Base-by-base conservation (phyloP, 2,113 vertebrate species). In the Sula dactylatra region DNA sequence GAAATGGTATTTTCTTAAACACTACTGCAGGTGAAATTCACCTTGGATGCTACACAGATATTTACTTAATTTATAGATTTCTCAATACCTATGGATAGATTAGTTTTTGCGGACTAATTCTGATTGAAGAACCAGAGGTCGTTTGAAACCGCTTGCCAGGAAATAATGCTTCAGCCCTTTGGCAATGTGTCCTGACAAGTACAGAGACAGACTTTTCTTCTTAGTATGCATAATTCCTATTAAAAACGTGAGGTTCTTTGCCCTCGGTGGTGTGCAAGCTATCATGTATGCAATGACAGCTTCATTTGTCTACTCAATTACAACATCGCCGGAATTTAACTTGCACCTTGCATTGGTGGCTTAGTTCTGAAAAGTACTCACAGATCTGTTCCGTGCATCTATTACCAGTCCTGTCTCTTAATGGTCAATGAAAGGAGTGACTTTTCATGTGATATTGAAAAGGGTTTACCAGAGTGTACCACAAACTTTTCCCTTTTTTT, bases 161-260 rank as follows among this genome's bases (percentile, higher is more conserved):
- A 94, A 83, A 71, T 69, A 69, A 44, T 2, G 10, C 38, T 93
- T 94, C 62, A 93, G 94, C 94, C 94, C 47, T 97, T 97, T 84
- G 92, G 49, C 45, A 94, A 13, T 7, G 1, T 93, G 88, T 96
- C 67, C 94, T 97, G 91, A 93, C n/a, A 94, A 95, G 70, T 73
- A 47, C 18, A 25, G 65, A 94, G 42, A 7, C 44, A 62, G 59
- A 86, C 47, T 86, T 95, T 89, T 77, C 42, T 95, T 66, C 64
- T 94, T 91, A 89, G 61, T 78, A 56, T 90, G 50, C 61, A 13
- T 86, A 84, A 86, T 91, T 95, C 76, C 19, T 82, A 32, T 85
- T 7, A 29, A 77, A 76, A 91, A 12, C 25, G 61, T 20, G 34
- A 65, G 20, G 4, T 84, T 96, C 55, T 95, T 86, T 92, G 17